phyloP scores from a whole-genome alignment of 2,797 vertebrate species.

The Cyprinodon diabolis region DNA sequence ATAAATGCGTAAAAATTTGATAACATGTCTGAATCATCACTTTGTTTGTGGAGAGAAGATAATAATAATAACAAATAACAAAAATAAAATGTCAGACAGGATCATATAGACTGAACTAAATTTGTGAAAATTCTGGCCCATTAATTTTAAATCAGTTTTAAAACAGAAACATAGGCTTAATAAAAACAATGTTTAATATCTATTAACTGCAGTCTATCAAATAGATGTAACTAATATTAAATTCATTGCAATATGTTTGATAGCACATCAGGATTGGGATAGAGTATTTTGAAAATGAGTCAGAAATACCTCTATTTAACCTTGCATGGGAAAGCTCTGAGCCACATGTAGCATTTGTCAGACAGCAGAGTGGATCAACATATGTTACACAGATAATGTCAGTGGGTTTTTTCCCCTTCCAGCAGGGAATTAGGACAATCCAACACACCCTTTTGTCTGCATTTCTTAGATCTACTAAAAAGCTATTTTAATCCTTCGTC shows the following conservation, averaged over 20 bases:
- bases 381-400: conserved; percentile 42
- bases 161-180: too few species aligned
- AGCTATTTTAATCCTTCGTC: conserved; percentile 55
- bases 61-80: too few species aligned
- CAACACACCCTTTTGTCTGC: conserved; percentile 43
- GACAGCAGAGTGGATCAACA: conserved; percentile 26
- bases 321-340: neutral
- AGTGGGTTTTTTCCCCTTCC: conserved; percentile 16
- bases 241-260: neutral
- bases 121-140: too few species aligned
- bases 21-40: too few species aligned
- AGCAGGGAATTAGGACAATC: conserved; percentile 37
- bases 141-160: too few species aligned
- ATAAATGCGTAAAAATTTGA: too few species aligned
- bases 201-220: neutral
- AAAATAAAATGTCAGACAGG: too few species aligned
- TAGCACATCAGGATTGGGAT: neutral
- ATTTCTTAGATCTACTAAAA: conserved; percentile 44
- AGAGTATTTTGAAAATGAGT: neutral
- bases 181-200: too few species aligned
- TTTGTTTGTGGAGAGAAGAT: too few species aligned
- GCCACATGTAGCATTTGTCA: conserved; percentile 36
- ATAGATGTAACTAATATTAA: neutral
- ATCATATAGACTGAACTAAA: too few species aligned
- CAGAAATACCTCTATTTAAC: neutral